Percentiles rank a stretch among this genome's conserved stretches.
These are phyloP conservation scores for Olivierus martensii DNA, from an alignment of 1,140 invertebrate genomes.

Conservation along the genomic window DNA sequence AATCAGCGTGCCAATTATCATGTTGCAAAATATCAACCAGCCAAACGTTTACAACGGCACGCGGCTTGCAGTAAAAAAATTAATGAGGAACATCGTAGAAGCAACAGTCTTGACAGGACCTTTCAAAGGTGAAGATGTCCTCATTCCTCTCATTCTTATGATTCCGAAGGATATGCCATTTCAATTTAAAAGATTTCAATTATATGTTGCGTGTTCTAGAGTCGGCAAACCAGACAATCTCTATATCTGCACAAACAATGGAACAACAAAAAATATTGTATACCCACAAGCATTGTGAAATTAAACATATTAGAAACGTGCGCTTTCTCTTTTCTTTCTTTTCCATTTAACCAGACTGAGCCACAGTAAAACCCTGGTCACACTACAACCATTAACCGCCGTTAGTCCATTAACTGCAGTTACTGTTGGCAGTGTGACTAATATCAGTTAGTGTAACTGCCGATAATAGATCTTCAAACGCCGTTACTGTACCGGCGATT, in stretches of 20 bases:
- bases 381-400: no score
- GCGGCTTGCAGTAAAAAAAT: conserved; percentile 19
- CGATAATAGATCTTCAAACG: no score
- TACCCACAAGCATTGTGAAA: background rate
- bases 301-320: no score
- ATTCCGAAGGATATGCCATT: conserved; percentile 16
- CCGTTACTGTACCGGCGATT: no score
- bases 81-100: conserved; percentile 3
- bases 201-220: background rate
- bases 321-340: no score
- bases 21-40: conserved; percentile 15
- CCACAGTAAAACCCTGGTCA: no score
- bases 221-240: background rate
- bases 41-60: conserved; percentile 23
- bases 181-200: conserved; percentile 32
- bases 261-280: background rate
- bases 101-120: background rate
- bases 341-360: no score
- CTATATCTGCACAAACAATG: background rate
- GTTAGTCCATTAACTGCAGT: no score
- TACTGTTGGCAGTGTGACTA: no score
- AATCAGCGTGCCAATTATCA: conserved; percentile 17
- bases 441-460: no score
- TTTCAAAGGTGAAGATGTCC: conserved; percentile 2
- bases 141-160: conserved; percentile 5